Percentiles rank a stretch among this genome's conserved stretches.
Conservation (phyloP, 2,113 vertebrate genomes). For the Nycticryphes semicollaris region DNA sequence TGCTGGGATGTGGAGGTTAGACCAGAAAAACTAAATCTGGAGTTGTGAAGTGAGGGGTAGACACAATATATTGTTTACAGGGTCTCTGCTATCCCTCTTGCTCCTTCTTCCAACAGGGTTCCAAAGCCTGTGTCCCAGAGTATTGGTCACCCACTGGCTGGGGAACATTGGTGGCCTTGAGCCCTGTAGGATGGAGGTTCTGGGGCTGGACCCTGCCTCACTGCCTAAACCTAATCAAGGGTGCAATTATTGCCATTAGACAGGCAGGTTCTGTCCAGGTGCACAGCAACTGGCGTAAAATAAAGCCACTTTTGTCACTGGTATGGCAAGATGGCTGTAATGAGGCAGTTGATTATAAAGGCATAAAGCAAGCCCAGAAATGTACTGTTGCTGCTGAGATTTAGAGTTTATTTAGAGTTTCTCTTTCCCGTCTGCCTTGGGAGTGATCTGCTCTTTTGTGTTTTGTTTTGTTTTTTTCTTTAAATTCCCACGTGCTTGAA, state of each 20-base stretch:
- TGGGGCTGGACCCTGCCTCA: too few species aligned
- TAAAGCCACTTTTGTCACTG: background rate
- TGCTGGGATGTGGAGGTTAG: background rate
- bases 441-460: background rate
- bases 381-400: too few species aligned
- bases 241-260: rapidly evolving
- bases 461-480: too few species aligned
- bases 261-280: background rate
- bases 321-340: background rate
- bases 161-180: background rate
- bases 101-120: background rate
- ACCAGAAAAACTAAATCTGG: background rate
- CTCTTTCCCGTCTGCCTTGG: background rate
- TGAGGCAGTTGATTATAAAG: background rate
- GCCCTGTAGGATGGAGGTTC: rapidly evolving
- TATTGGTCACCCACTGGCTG: background rate
- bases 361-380: background rate
- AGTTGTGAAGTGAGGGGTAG: background rate
- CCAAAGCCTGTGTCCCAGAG: rapidly evolving
- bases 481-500: background rate
- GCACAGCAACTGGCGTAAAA: rapidly evolving
- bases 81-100: background rate
- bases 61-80: background rate
- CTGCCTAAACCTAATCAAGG: background rate
- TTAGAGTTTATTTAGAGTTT: background rate